Base-by-base conservation (phyloP, 2,113 vertebrate species). In the Formicarius rufipectus region DNA sequence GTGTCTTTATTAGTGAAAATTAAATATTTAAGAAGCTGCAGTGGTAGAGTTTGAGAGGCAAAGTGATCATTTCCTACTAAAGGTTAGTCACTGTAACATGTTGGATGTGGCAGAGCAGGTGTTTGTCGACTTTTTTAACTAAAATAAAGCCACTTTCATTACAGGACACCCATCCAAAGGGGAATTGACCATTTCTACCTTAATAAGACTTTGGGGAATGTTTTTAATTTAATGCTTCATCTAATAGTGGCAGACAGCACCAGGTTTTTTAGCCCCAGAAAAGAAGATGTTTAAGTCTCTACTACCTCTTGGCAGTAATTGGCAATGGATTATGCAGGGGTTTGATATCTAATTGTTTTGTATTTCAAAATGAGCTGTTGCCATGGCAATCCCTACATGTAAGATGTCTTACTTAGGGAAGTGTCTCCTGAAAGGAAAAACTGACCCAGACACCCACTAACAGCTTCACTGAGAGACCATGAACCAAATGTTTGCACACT, bases 321-420 rank as follows among this genome's bases (percentile, higher is more conserved):
- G 44, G 55, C 21, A 3, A 59, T 58, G 72, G 74, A 83, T 85
- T 44, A 49, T 3, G 12, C 27, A 35, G 58, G 50, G 49, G 13
- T 14, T 89, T 89, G 74, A 91, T 80, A 74, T 7, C 56, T 83
- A 87, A 93, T 89, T 96, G 67, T 40, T 90, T 58, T 49, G 28
- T 91, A 69, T 76, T 69, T 89, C 71, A 22, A 52, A 91, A 73
- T 42, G 59, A 76, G 27, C 63, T 37, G 87, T 96, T 96, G 78
- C 93, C 87, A 95, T 95, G 93, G 81, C 79, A 92, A 96, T 95
- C 53, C 85, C 59, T 13, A 23, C 7, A 19, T 44, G 33, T 21
- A 19, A 80, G 67, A 84, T 89, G 47, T 4, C 20, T 78, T 73
- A 72, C 91, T 95, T 84, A 72, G 69, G 56, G 52, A 72, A 63